Conservation (phyloP, 1,140 invertebrate genomes). For the Papilio helenus region DNA sequence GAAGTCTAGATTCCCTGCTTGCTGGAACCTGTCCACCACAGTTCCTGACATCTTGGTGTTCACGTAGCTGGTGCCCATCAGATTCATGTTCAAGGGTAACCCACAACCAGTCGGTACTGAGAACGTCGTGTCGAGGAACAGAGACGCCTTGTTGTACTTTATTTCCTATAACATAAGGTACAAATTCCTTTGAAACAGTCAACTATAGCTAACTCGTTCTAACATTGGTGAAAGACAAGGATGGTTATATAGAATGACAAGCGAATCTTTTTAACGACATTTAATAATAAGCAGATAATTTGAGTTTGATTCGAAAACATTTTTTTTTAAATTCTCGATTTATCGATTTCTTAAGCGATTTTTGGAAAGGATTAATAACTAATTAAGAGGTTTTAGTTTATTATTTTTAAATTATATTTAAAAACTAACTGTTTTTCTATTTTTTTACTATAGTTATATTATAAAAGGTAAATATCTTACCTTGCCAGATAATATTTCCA, state of each 20-base stretch:
- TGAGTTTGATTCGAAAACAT: too few species aligned
- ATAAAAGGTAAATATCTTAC: too few species aligned
- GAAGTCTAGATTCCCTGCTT: slow-evolving; percentile 86
- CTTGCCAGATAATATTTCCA: slow-evolving; percentile 89
- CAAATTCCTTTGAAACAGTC: not conserved
- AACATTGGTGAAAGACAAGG: slow-evolving; percentile 1
- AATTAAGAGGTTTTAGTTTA: too few species aligned
- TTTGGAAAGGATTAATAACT: too few species aligned
- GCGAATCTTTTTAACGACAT: too few species aligned
- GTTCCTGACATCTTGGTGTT: slow-evolving; percentile 90
- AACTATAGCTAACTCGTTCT: not conserved
- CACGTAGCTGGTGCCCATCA: slow-evolving; percentile 93
- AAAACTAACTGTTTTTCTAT: too few species aligned
- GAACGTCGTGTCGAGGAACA: slow-evolving; percentile 93
- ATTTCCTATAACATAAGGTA: slow-evolving; percentile 84
- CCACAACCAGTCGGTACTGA: slow-evolving; percentile 93
- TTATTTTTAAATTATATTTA: too few species aligned
- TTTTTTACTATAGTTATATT: too few species aligned
- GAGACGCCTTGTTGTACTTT: slow-evolving; percentile 89
- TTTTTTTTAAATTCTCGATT: too few species aligned
- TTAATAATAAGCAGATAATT: too few species aligned
- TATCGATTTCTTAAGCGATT: too few species aligned
- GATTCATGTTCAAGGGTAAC: slow-evolving; percentile 91
- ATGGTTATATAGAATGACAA: too few species aligned
- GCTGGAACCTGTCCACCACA: slow-evolving; percentile 77